Evolutionary conservation across 23 tunicate genomes (phyloP), one percentile per base, ranked within the genome.

Genomic region (Ascidia mentula): DNA sequence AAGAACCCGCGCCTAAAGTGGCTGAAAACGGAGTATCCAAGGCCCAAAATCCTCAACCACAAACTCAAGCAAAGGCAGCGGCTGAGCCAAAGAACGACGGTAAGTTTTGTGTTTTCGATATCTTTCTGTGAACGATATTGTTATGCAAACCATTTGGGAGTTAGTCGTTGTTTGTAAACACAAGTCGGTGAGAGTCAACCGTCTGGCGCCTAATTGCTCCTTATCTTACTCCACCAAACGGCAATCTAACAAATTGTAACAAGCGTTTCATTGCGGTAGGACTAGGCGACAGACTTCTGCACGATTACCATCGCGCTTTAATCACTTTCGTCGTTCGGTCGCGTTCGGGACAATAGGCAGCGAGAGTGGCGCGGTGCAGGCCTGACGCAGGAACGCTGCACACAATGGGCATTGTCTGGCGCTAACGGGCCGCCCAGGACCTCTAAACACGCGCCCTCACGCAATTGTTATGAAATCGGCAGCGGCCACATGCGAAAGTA

Each of bases 401-500:
- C 12, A 42, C 65, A 53, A 53, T 20, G 13, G 65, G 65, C 65
- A 5, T 53, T 53, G 65, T 53, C 65, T 53, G 65, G 65, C 65
- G 65, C 65, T 53, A 28, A 28, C 65, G 65, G 65, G 65, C 22
- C 28, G 28, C 65, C 65, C 24, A 53, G 65, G 4, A 53, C 65
- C 53, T 53, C 65, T 53, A 53, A 53, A 53, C 22, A 53, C 65
- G n/a, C n/a, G n/a, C n/a, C n/a, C n/a, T n/a, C n/a, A n/a, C n/a
- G 65, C 65, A 9, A 53, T 53, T 53, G 65, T 53, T 53, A 53
- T 53, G 65, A 53, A 53, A 53, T 53, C 65, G 65, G 65, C 65
- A 53, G 65, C 65, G 28, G 65, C 65, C 65, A 53, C n/a, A 53
- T 53, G 65, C 65, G 24, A 5, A 53, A 53, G n/a, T 9, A 26